phyloP scores from a whole-genome alignment of 2,113 vertebrate species.

The Myiopsitta monachus region DNA sequence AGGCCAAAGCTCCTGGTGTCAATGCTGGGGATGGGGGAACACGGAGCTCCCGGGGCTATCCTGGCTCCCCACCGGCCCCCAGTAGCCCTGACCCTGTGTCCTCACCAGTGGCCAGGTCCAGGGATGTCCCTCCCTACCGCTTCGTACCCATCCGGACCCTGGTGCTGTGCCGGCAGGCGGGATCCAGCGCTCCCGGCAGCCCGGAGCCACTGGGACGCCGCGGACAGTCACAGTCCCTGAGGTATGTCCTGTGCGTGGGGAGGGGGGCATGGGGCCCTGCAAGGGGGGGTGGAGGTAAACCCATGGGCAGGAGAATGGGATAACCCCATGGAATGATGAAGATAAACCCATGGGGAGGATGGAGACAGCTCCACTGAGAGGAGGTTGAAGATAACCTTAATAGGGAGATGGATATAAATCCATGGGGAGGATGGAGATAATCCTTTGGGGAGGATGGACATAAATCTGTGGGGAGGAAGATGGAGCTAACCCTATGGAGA shows the following conservation, averaged over 20 bases:
- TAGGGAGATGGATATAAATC: neutral
- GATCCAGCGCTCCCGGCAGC: slow-evolving; percentile 5
- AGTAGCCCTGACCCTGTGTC: rapidly evolving
- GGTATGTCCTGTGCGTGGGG: neutral
- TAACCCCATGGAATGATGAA: neutral
- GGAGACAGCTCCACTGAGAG: neutral
- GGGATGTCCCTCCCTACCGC: neutral
- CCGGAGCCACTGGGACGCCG: neutral
- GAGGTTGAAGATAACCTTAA: neutral
- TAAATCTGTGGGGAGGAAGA: neutral
- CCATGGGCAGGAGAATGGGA: neutral
- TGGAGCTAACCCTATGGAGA: neutral
- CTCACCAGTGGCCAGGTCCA: neutral
- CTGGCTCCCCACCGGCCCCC: rapidly evolving
- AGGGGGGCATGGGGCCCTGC: neutral
- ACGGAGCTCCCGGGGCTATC: neutral
- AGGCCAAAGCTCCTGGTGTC: rapidly evolving
- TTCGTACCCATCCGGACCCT: neutral
- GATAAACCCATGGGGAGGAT: neutral
- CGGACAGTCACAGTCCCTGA: slow-evolving; percentile 9
- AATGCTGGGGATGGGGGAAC: neutral
- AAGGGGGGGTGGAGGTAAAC: neutral
- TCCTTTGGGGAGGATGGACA: neutral
- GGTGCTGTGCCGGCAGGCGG: neutral
- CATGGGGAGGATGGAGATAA: neutral